A percentile compares a stretch with the other conserved stretches of the same genome.
Conservation (phyloP, 1,140 invertebrate species). For the Goniozus legneri region DNA sequence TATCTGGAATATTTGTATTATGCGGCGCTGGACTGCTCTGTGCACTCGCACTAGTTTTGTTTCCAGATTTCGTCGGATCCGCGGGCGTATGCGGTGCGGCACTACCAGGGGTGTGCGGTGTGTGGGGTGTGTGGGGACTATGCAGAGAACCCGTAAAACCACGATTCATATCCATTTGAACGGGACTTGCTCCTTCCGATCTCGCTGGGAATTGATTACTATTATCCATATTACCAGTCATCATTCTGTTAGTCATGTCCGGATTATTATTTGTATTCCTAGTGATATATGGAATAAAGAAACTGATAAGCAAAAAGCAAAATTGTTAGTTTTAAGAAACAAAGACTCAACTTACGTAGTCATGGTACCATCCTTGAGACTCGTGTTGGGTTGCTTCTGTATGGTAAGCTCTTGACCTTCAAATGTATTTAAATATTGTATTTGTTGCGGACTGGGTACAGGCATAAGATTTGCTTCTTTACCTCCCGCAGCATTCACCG, state of each 20-base stretch:
- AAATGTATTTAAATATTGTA: conserved; percentile 92
- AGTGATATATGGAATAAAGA: conserved; percentile 12
- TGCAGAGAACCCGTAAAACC: conserved; percentile 45
- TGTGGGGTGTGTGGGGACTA: conserved; percentile 50
- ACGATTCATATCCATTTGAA: conserved; percentile 45
- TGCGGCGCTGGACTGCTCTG: conserved; percentile 50
- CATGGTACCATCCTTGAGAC: conserved; percentile 69
- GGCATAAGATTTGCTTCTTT: conserved; percentile 93
- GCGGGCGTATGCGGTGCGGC: conserved; percentile 46
- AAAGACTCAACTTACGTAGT: conserved; percentile 56
- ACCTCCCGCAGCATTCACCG: conserved; percentile 48
- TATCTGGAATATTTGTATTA: conserved; percentile 40
- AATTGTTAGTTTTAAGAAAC: not conserved
- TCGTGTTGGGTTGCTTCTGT: conserved; percentile 93
- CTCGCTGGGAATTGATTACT: conserved; percentile 42
- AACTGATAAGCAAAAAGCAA: conserved; percentile 11
- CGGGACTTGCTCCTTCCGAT: conserved; percentile 46
- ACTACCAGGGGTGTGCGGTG: conserved; percentile 46
- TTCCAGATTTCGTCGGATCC: conserved; percentile 33
- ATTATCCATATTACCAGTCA: conserved; percentile 37
- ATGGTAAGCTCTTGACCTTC: conserved; percentile 95
- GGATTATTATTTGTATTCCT: conserved; percentile 37
- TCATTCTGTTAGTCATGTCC: conserved; percentile 43
- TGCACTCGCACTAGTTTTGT: conserved; percentile 42
- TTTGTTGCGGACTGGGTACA: conserved; percentile 93